Evolutionary conservation across 2,113 vertebrate species (phyloP).

Genomic region (Apus apus): DNA sequence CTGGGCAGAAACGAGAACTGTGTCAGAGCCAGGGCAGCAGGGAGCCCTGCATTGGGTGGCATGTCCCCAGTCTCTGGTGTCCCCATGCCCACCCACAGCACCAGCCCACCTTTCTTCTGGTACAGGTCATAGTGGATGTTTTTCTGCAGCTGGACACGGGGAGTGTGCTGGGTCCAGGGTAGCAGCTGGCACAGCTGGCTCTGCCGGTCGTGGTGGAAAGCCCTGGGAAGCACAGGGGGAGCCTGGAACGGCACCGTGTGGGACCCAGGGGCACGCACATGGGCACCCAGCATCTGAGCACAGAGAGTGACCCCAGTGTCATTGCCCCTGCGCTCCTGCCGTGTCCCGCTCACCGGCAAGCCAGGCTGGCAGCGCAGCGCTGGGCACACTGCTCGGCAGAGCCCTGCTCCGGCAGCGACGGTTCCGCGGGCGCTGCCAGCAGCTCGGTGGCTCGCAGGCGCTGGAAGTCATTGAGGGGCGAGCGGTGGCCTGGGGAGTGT

Average conservation of each 20-base stretch:
- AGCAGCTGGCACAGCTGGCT: slow-evolving; percentile 86
- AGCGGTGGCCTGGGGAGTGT: slow-evolving; percentile 78
- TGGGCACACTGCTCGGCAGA: slow-evolving; percentile 85
- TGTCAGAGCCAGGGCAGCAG: not conserved
- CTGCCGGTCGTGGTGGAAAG: slow-evolving; percentile 89
- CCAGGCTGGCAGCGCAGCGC: slow-evolving; percentile 76
- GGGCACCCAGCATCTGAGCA: not conserved
- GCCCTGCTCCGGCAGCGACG: slow-evolving; percentile 25
- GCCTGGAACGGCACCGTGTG: fast-evolving
- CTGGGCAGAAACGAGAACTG: slow-evolving; percentile 53
- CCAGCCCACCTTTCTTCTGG: slow-evolving; percentile 90
- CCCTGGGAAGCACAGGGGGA: slow-evolving; percentile 61
- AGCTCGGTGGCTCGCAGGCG: slow-evolving; percentile 87
- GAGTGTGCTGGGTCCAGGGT: slow-evolving; percentile 86
- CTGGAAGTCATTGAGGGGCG: slow-evolving; percentile 92
- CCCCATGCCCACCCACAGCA: fast-evolving
- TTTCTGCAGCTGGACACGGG: slow-evolving; percentile 79
- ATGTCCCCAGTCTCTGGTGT: not conserved
- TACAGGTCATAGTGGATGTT: slow-evolving; percentile 92
- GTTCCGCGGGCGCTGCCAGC: slow-evolving; percentile 44
- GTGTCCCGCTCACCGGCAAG: slow-evolving; percentile 82
- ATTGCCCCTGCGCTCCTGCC: fast-evolving
- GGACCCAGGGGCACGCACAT: fast-evolving
- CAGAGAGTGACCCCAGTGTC: fast-evolving
- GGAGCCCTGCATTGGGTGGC: not conserved